Percentiles rank a stretch among this genome's conserved stretches.
Evolutionary conservation across 1,140 invertebrate genomes (phyloP).

Genomic region (Thaumetopoea pityocampa): DNA sequence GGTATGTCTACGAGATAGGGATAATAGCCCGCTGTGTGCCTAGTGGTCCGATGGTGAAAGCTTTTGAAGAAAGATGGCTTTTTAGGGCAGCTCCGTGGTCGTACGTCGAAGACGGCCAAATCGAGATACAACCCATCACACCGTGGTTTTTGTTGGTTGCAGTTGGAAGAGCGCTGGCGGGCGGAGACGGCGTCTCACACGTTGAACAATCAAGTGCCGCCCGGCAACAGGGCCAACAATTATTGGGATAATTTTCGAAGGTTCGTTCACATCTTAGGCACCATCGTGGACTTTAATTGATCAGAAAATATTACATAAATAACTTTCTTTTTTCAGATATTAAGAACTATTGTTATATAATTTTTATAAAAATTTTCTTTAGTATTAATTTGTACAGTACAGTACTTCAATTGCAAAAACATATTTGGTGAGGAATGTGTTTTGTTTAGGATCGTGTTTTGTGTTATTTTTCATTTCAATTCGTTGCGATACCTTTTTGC

Average conservation of each 20-base stretch:
- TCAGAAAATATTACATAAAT: conserved; percentile 6
- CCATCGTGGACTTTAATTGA: neutral
- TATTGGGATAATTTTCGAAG: conserved; percentile 95
- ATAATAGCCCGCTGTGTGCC: too few relatives aligned
- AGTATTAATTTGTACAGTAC: conserved; percentile 13
- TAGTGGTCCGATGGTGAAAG: too few relatives aligned
- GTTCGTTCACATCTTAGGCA: conserved; percentile 54
- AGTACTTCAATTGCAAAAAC: conserved; percentile 10
- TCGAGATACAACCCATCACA: too few relatives aligned
- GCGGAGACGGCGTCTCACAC: conserved; percentile 68
- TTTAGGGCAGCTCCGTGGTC: too few relatives aligned
- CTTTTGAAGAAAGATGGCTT: too few relatives aligned
- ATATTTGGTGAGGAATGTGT: conserved; percentile 28
- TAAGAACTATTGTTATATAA: conserved; percentile 40
- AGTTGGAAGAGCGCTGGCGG: conserved; percentile 68
- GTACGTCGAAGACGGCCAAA: too few relatives aligned
- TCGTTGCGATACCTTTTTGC: conserved; percentile 9
- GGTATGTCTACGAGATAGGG: too few relatives aligned
- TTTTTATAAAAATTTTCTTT: conserved; percentile 26
- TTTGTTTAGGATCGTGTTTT: conserved; percentile 16
- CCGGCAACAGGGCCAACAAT: conserved; percentile 91
- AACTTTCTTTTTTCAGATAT: conserved; percentile 64
- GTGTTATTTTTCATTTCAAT: neutral
- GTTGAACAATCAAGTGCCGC: conserved; percentile 91
- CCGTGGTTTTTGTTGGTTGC: conserved; percentile 13